A percentile compares a stretch with the other conserved stretches of the same genome.
Conservation (phyloP, 2,888 invertebrate genomes). For the Lordiphosa andalusiaca region DNA sequence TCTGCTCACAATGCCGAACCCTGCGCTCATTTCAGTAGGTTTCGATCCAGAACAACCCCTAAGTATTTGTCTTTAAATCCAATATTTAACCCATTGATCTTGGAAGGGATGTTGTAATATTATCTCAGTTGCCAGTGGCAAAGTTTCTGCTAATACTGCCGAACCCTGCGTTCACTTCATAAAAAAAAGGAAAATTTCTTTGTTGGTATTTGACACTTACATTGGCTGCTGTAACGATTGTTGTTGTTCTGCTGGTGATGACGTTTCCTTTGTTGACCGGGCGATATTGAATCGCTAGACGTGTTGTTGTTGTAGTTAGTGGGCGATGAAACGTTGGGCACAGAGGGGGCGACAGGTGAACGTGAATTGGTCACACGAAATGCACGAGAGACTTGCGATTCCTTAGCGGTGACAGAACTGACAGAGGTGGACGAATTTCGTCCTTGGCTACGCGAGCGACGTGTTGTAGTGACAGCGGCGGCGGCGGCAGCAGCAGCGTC, state of each 20-base stretch:
- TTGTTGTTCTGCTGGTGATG: conserved; percentile 14
- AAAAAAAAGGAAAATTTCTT: background rate
- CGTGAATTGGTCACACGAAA: conserved; percentile 26
- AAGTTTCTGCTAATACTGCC: too few species aligned
- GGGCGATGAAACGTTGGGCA: conserved; percentile 57
- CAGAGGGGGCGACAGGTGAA: conserved; percentile 26
- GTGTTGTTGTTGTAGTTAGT: conserved; percentile 51
- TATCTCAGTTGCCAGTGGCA: too few species aligned
- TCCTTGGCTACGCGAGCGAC: conserved; percentile 51
- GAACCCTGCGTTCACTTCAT: too few species aligned
- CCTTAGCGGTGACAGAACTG: conserved; percentile 25
- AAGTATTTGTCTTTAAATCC: too few species aligned
- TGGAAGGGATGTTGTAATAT: too few species aligned
- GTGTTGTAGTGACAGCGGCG: conserved; percentile 19
- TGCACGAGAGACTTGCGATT: conserved; percentile 27
- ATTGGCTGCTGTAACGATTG: conserved; percentile 25
- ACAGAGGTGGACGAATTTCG: conserved; percentile 21
- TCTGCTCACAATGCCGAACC: too few species aligned
- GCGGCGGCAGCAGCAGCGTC: conserved; percentile 16
- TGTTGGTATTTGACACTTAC: conserved; percentile 40
- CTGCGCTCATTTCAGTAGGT: too few species aligned
- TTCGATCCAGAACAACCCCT: too few species aligned
- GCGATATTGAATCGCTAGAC: conserved; percentile 10
- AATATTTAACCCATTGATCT: too few species aligned
- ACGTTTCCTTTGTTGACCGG: conserved; percentile 19